Percentiles rank a stretch among this genome's conserved stretches.
These are phyloP conservation scores for Sarcophaga peregrina DNA, from an alignment of 1,140 invertebrate genomes.

Conservation along the genomic window DNA sequence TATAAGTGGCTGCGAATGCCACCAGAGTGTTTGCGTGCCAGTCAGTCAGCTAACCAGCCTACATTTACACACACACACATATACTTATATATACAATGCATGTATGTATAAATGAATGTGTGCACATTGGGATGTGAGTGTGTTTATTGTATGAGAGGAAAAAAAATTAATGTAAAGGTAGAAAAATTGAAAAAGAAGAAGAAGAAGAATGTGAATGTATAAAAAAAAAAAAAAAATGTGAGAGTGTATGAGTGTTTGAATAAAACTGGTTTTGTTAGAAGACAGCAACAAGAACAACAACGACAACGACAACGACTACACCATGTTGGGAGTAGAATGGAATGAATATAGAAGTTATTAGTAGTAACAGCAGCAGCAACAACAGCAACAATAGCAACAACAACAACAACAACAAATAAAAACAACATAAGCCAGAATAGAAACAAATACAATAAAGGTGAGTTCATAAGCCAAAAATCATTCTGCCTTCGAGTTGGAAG, in stretches of 20 bases:
- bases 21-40: constrained; percentile 27
- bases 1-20: constrained; percentile 12
- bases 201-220: too few relatives aligned
- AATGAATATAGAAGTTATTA: constrained; percentile 40
- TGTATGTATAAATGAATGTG: not conserved
- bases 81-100: not conserved
- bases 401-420: constrained; percentile 27
- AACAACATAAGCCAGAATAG: constrained; percentile 27
- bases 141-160: too few relatives aligned
- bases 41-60: not conserved
- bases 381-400: constrained; percentile 26
- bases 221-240: not conserved
- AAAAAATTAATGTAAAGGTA: too few relatives aligned
- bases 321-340: not conserved
- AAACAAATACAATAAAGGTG: constrained; percentile 34
- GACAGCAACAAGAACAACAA: constrained; percentile 27
- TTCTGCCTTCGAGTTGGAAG: not conserved
- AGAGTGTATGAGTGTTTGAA: not conserved
- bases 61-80: not conserved
- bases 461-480: constrained; percentile 28
- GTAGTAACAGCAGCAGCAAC: constrained; percentile 37
- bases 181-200: too few relatives aligned
- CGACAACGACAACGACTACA: not conserved
- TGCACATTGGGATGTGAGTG: not conserved
- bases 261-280: constrained; percentile 35